Evolutionary conservation across 2,797 vertebrate genomes (phyloP), one percentile per base, ranked within the genome.

Genomic region (Xiphorhynchus erythropygius): DNA sequence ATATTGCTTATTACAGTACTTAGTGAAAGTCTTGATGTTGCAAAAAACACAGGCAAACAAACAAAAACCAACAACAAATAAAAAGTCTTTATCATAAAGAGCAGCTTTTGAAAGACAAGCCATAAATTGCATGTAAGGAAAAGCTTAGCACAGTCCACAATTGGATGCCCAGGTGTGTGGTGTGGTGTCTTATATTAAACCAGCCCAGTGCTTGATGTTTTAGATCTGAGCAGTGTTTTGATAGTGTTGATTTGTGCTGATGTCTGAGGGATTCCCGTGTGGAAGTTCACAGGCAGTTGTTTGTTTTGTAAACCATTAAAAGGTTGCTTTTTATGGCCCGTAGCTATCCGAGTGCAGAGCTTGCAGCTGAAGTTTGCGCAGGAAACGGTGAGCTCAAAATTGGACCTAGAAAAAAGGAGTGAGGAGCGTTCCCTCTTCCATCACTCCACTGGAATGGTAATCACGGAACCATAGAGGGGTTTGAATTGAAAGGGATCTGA

Each of bases 221-320:
- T 14, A 44, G 39, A 53, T 65, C 21, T 46, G 10, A 18, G 17
- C 50, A 23, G 35, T 9, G 15, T 81, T 90, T 83, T 52, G 6
- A 0, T 13, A n/a, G 23, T 1, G 4, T 71, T 64, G 11, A 7
- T 65, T 60, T 47, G 18, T 41, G 8, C 57, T 81, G 23, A 12
- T 75, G 13, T 5, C 53, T 17, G 53, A 86, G 76, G 76, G 69
- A 84, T 91, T 91, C 83, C 91, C 84, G 3, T 10, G n/a, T 5
- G 2, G 21, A 73, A 59, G n/a, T 78, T 91, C 62, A 13, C 57
- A 65, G 71, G 63, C 28, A 28, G 5, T n/a, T 57, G 63, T 60
- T 84, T 68, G 64, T 92, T 79, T 60, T 75, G 82, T 85, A 87
- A 50, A 18, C 69, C 53, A 60, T 62, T 22, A 3, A 6, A 18